A percentile compares a stretch with the other conserved stretches of the same genome.
phyloP scores from a whole-genome alignment of 2,888 invertebrate genomes.

The Drosophila maculinotata region DNA sequence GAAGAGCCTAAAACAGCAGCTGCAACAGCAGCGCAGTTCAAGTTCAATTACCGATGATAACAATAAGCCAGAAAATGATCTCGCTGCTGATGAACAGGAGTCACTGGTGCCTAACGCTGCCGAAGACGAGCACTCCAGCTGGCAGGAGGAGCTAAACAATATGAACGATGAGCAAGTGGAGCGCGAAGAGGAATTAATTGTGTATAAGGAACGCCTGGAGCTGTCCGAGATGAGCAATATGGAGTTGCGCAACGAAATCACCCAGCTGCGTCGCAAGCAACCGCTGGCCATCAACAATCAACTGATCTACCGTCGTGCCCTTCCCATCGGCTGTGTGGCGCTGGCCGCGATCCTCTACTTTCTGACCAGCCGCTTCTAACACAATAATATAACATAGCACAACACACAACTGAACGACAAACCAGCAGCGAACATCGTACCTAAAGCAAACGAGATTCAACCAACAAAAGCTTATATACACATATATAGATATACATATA shows the following conservation, averaged over 20 bases:
- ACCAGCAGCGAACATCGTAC: constrained; percentile 43
- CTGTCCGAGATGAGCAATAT: constrained; percentile 80
- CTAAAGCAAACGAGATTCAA: constrained; percentile 54
- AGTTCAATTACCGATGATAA: constrained; percentile 18
- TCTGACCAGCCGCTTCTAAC: constrained; percentile 55
- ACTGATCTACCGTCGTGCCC: constrained; percentile 59
- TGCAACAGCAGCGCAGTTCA: constrained; percentile 8
- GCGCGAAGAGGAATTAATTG: constrained; percentile 84
- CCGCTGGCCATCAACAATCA: constrained; percentile 37
- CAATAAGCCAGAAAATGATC: neutral
- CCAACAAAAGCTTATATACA: constrained; percentile 26
- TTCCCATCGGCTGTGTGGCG: constrained; percentile 79
- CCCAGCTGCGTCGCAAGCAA: constrained; percentile 69
- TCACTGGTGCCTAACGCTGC: constrained; percentile 1
- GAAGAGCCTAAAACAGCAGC: constrained; percentile 55
- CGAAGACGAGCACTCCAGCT: constrained; percentile 19
- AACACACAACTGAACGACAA: neutral
- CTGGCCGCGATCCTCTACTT: constrained; percentile 82
- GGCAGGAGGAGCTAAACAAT: constrained; percentile 73
- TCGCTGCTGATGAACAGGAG: constrained; percentile 3
- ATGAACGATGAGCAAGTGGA: constrained; percentile 78
- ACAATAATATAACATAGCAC: constrained; percentile 1
- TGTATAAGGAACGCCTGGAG: constrained; percentile 84
- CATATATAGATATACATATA: neutral
- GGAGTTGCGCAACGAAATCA: constrained; percentile 81